Percentiles rank a stretch among this genome's conserved stretches.
These are phyloP conservation scores for Zoanthus sansibaricus DNA, from an alignment of 92 coral and sea anemone genomes.

Conservation along the genomic window DNA sequence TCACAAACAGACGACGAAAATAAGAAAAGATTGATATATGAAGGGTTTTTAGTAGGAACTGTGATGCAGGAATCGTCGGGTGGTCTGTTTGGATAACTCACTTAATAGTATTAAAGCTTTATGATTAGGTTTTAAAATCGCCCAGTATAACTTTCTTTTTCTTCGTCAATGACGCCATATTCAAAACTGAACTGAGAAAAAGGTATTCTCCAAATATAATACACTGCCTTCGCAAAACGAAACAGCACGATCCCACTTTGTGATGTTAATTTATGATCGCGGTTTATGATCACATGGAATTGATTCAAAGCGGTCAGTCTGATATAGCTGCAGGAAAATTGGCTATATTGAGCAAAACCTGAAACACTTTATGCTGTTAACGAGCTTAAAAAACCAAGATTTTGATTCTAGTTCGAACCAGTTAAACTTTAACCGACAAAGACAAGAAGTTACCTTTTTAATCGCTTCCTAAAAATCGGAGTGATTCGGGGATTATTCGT, in stretches of 20 bases:
- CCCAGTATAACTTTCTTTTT: neutral
- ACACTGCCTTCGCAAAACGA: neutral
- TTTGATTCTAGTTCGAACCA: neutral
- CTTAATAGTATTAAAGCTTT: no score
- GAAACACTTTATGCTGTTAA: neutral
- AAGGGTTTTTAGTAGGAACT: neutral
- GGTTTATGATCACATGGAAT: neutral
- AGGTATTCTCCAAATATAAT: neutral
- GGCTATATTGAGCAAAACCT: neutral
- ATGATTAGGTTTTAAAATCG: constrained; percentile 24
- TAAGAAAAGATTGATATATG: neutral
- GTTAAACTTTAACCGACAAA: neutral
- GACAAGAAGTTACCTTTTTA: neutral
- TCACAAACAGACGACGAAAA: constrained; percentile 18
- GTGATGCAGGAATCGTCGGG: neutral
- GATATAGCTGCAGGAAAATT: neutral
- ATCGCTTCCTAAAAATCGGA: constrained; percentile 17
- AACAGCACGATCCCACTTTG: constrained; percentile 19
- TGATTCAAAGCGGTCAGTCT: constrained; percentile 20
- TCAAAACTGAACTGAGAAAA: neutral
- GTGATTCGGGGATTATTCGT: constrained; percentile 25
- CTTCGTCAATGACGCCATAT: neutral
- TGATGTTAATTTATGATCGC: constrained; percentile 33
- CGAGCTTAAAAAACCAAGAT: neutral
- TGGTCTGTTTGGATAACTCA: constrained; percentile 42